These are phyloP conservation scores for Spilosoma lubricipeda DNA, from an alignment of 2,888 invertebrate genomes.

Conservation along the genomic window DNA sequence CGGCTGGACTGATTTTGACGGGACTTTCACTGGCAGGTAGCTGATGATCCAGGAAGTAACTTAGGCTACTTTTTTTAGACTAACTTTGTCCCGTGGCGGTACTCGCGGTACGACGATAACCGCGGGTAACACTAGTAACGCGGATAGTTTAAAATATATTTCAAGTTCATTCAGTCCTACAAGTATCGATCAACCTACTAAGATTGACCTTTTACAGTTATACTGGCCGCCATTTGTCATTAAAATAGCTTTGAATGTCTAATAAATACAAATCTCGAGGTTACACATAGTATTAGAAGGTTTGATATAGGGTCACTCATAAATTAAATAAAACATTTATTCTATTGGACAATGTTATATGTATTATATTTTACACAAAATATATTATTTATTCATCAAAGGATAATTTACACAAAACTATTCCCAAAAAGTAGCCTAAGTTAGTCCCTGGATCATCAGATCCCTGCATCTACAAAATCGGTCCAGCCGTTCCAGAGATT, in stretches of 20 bases:
- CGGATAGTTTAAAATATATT: background rate
- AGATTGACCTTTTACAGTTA: constrained; percentile 20
- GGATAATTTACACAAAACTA: background rate
- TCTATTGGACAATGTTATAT: background rate
- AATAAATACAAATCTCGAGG: constrained; percentile 22
- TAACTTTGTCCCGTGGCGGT: too few relatives aligned
- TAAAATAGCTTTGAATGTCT: constrained; percentile 1
- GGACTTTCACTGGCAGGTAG: too few relatives aligned
- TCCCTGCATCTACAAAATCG: too few relatives aligned
- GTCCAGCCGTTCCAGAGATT: too few relatives aligned
- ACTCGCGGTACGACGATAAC: too few relatives aligned
- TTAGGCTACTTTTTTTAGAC: too few relatives aligned
- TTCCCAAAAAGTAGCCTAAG: too few relatives aligned
- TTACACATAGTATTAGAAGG: constrained; percentile 4
- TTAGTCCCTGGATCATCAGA: too few relatives aligned
- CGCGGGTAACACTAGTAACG: too few relatives aligned
- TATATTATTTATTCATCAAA: background rate
- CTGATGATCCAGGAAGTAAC: too few relatives aligned
- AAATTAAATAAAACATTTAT: background rate
- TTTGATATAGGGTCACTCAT: constrained; percentile 21
- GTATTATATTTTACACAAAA: background rate
- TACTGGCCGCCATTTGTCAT: constrained; percentile 1
- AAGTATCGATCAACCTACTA: constrained; percentile 13
- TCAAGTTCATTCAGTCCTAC: background rate
- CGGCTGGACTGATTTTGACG: too few relatives aligned